Evolutionary conservation across 2,888 invertebrate genomes (phyloP), one percentile per base, ranked within the genome.

Genomic region (Lasioglossum vierecki): DNA sequence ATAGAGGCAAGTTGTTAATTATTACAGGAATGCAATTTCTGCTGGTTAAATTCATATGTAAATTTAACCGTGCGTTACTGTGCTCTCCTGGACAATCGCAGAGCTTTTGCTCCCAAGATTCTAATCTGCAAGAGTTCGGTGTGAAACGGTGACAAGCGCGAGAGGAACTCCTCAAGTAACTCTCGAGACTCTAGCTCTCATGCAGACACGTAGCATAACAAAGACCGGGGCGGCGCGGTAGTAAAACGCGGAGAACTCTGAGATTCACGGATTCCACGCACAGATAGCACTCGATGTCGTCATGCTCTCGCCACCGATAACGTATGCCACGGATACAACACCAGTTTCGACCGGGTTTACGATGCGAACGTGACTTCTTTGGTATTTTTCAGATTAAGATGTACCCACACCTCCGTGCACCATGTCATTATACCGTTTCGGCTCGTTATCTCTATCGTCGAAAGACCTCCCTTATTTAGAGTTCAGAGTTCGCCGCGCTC

Each of bases 191-290:
- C n/a, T n/a, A 11, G 39, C 68, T 39, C 39, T 39, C 9, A 8
- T 4, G n/a, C 35, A 15, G 68, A 68, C 35, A 22, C 39, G 39
- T 35, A 68, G 39, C 68, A n/a, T 35, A 68, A 68, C 68, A 68
- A 39, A 35, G 39, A 68, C 22, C 68, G 39, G 63, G 60, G 11
- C 35, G 22, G 68, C 22, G 2, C 53, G 35, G 18, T 68, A 39
- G 39, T 22, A 68, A 35, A 68, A 8, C 66, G 35, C 66, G 18
- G 66, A 9, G 66, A 66, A 30, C 63, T 30, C 30, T 0, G 30
- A 66, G 35, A 30, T 66, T 66, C 66, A 18, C 66, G 35, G 66
- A 66, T 66, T 66, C 60, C 60, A 60, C 60, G 60, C 60, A 60
- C 60, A 60, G 60, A 60, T 60, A 60, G 11, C 26, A 41, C 41